Evolutionary conservation across 2,113 vertebrate genomes (phyloP), one percentile per base, ranked within the genome.

Genomic region (Pungitius pungitius): DNA sequence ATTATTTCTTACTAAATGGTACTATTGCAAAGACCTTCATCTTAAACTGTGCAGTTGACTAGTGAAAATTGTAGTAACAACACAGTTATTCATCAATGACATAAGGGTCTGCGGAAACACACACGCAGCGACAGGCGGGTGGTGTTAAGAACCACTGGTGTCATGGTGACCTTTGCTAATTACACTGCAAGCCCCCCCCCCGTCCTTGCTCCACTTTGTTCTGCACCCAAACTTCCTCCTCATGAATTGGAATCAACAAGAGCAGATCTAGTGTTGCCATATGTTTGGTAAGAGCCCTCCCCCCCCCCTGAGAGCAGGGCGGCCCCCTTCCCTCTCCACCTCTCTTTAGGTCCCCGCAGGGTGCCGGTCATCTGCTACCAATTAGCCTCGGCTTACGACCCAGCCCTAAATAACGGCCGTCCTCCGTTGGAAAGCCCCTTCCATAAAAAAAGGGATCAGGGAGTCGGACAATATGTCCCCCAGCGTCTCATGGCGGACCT

Each of bases 161-260:
- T 69, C 85, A 85, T 81, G 69, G 85, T 77, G 87, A 83, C 87
- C 81, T 75, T 81, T 85, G 82, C 72, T 78, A 75, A 73, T 78
- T 51, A 24, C 71, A 30, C 64, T 58, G 60, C 69, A 51, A 33
- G 51, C 62, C 11, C 58, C 26, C 13, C 43, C 27, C 51, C 6
- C n/a, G 37, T 37, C 33, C 6, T 15, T 15, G n/a, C 59, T n/a
- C 15, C 57, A 30, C 59, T 33, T 15, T 37, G 20, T 6, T 43
- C 18, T 75, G 22, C 67, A 24, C n/a, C 43, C 57, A 26, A 30
- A 20, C n/a, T 17, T 45, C 54, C 26, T 57, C 77, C 59, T 55
- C 70, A 52, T 12, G 10, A 37, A 20, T 12, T 58, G 47, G 27
- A 64, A 49, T 27, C 20, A 78, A 26, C 58, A 40, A 18, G 24